Conservation (phyloP, 2,888 invertebrate species). For the Drepana falcataria region DNA sequence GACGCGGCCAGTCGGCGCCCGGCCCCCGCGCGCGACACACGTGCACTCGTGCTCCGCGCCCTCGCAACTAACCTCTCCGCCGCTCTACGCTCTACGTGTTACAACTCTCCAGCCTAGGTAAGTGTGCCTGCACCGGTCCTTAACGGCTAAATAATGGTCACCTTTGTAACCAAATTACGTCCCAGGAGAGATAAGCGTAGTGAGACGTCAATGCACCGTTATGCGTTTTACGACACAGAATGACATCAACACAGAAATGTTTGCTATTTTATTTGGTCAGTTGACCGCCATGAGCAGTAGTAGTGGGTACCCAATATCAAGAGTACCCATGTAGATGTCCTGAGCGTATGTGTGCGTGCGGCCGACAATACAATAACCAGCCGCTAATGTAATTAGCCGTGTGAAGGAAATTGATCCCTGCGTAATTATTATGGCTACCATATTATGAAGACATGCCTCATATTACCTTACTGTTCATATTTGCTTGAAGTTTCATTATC, state of each 20-base stretch:
- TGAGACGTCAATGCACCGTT: neutral
- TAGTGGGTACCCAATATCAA: too few species aligned
- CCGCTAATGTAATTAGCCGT: neutral
- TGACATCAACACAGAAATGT: constrained; percentile 21
- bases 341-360: neutral
- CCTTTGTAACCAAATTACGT: neutral
- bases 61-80: constrained; percentile 16
- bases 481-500: too few species aligned
- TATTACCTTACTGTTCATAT: neutral
- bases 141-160: neutral
- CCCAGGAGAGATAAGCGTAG: neutral
- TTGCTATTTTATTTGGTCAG: constrained; percentile 14
- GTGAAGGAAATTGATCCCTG: neutral
- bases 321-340: too few species aligned
- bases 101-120: constrained; percentile 12
- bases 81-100: constrained; percentile 12
- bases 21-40: constrained; percentile 51
- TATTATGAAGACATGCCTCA: neutral
- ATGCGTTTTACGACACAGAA: neutral
- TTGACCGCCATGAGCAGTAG: constrained; percentile 1
- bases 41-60: constrained; percentile 28
- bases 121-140: constrained; percentile 8
- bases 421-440: constrained; percentile 1
- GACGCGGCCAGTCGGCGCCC: constrained; percentile 69
- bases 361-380: neutral